Conservation (phyloP, 2,888 invertebrate species). For the Lasius platythorax region DNA sequence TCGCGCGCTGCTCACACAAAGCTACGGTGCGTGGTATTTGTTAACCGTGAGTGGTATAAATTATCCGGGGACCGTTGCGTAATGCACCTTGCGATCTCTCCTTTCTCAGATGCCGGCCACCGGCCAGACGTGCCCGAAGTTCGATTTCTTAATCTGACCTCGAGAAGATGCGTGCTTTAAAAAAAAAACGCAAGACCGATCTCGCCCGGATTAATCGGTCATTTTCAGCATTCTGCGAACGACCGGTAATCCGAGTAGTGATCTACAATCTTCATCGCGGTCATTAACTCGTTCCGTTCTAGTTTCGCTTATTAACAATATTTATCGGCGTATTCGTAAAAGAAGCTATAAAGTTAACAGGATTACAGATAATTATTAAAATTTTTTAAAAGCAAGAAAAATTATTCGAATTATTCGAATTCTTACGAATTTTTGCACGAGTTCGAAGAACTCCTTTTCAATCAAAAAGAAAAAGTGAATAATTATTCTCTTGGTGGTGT, state of each 20-base stretch:
- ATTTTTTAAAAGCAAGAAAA: neutral
- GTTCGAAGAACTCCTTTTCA: neutral
- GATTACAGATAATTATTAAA: neutral
- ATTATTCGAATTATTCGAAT: neutral
- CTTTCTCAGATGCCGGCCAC: slow-evolving; percentile 70
- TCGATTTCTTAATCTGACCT: slow-evolving; percentile 62
- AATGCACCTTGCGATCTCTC: slow-evolving; percentile 79
- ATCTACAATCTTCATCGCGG: neutral
- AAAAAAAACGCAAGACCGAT: neutral
- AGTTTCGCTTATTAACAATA: neutral
- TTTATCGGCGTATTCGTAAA: neutral
- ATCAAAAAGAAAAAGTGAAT: neutral
- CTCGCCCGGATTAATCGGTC: neutral
- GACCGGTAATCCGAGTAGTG: neutral
- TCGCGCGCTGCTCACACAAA: slow-evolving; percentile 32
- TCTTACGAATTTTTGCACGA: neutral
- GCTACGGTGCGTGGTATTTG: slow-evolving; percentile 48
- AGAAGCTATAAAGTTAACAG: neutral
- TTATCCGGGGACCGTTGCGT: slow-evolving; percentile 74
- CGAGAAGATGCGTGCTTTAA: slow-evolving; percentile 18
- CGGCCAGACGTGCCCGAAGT: slow-evolving; percentile 50
- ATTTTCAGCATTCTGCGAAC: neutral
- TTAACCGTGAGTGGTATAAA: slow-evolving; percentile 68
- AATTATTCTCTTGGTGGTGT: neutral
- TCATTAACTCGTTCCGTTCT: neutral